phyloP scores from a whole-genome alignment of 2,113 vertebrate species.

The Brachypteracias leptosomus region DNA sequence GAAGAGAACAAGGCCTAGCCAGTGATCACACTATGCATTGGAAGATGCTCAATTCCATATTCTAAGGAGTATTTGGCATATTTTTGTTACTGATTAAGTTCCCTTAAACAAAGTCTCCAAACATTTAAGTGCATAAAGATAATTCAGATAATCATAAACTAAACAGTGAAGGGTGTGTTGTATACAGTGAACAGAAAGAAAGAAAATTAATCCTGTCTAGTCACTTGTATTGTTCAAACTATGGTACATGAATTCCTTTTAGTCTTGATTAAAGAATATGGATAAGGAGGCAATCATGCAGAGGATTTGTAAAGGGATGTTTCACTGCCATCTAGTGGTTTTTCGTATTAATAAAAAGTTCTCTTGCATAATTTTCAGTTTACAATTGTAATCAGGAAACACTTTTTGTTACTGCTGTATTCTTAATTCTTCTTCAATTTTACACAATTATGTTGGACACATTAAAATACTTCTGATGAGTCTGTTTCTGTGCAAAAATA shows the following conservation, averaged over 20 bases:
- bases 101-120: neutral
- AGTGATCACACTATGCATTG: neutral
- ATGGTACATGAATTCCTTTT: neutral
- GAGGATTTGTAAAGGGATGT: neutral
- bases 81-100: neutral
- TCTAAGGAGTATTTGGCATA: neutral
- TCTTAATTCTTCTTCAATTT: neutral
- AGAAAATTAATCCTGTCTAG: neutral
- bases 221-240: neutral
- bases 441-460: neutral
- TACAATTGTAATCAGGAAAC: neutral
- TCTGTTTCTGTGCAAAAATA: neutral
- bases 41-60: neutral
- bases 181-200: neutral
- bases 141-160: neutral
- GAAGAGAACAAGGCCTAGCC: neutral
- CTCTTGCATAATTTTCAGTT: neutral
- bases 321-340: constrained; percentile 57
- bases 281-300: neutral
- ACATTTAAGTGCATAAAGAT: neutral
- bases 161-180: neutral
- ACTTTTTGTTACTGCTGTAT: neutral
- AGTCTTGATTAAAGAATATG: neutral
- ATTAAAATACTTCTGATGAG: neutral
- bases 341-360: neutral